phyloP scores from a whole-genome alignment of 2,888 invertebrate species.

The Xanthia icteritia region DNA sequence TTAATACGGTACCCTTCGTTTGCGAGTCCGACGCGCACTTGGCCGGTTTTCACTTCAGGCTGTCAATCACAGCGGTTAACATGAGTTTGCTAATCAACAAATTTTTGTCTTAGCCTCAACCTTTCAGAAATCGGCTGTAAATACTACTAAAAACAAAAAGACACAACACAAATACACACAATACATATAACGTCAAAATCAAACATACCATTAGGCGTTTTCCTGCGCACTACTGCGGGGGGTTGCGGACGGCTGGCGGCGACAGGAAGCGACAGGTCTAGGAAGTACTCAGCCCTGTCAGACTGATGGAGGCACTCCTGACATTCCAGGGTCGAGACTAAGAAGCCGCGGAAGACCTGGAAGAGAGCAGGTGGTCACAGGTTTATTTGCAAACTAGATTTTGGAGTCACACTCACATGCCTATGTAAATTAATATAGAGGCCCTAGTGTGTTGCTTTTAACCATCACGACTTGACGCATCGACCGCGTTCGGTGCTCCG shows the following conservation, averaged over 20 bases:
- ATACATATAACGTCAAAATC: not conserved
- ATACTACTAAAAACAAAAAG: not conserved
- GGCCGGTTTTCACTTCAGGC: not conserved
- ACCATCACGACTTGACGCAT: too few species aligned
- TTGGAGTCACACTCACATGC: constrained; percentile 2
- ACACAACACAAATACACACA: constrained; percentile 1
- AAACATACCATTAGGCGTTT: constrained; percentile 84
- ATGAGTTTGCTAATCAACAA: not conserved
- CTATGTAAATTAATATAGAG: not conserved
- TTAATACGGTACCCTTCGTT: too few species aligned
- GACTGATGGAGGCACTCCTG: constrained; percentile 97
- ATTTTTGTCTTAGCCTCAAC: not conserved
- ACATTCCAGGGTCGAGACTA: constrained; percentile 97
- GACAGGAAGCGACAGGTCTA: constrained; percentile 98
- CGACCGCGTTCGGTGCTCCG: too few species aligned
- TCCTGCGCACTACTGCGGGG: constrained; percentile 90
- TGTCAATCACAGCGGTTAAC: not conserved
- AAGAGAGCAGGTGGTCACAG: not conserved
- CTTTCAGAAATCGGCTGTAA: not conserved
- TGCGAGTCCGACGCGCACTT: too few species aligned
- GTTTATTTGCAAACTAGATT: not conserved
- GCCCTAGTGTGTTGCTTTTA: too few species aligned
- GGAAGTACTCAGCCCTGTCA: constrained; percentile 96
- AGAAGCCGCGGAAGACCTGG: constrained; percentile 96
- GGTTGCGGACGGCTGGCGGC: constrained; percentile 93